Conservation (phyloP, 2,797 vertebrate species). For the Spheniscus humboldti region DNA sequence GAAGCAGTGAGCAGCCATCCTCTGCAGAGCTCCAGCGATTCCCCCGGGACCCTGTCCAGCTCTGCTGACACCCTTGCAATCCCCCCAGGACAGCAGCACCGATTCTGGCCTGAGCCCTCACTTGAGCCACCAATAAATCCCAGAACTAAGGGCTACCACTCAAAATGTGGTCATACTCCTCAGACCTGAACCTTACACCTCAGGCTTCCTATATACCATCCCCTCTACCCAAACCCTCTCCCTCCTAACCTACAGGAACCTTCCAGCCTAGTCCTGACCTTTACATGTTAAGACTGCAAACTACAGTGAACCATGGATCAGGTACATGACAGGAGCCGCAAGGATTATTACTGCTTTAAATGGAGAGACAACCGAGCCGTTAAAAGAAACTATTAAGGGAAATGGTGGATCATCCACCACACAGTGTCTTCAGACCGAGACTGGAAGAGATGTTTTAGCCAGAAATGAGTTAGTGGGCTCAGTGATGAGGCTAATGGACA, state of each 20-base stretch:
- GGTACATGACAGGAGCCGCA: background rate
- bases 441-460: background rate
- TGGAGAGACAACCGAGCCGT: background rate
- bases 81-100: background rate
- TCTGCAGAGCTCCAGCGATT: background rate
- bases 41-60: background rate
- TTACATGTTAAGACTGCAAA: accelerated
- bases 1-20: background rate
- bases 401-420: background rate
- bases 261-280: background rate
- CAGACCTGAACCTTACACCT: background rate
- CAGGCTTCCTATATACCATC: accelerated
- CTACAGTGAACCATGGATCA: accelerated
- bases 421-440: background rate
- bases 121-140: background rate
- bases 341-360: background rate
- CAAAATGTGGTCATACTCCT: background rate
- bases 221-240: background rate
- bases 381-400: background rate
- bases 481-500: background rate
- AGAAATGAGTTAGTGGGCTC: background rate
- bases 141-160: accelerated
- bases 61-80: background rate
- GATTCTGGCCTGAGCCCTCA: background rate
- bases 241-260: background rate